Evolutionary conservation across 2,888 invertebrate species (phyloP), one percentile per base, ranked within the genome.

Genomic region (Cabera pusaria): DNA sequence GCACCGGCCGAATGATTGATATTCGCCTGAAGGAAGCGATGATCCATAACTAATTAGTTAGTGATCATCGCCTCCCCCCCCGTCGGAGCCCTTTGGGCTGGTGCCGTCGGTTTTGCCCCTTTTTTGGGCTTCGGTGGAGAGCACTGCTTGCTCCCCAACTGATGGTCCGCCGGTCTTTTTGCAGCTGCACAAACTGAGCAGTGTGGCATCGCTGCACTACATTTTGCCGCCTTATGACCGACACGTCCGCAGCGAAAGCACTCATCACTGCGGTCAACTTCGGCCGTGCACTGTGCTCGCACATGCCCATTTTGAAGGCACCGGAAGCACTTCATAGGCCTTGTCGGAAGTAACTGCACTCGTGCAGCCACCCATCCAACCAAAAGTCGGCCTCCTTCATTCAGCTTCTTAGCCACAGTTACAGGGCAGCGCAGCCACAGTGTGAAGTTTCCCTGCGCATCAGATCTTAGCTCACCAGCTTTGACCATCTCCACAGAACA

Each of bases 1-100:
- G 52, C 48, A 5, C 24, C 20, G 12, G 44, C 41, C 8, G 24
- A 44, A 44, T 52, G 52, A 23, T 53, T 53, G n/a, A 50, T 19
- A 6, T 52, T 52, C 25, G 34, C 37, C 31, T 50, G 50, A 4
- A 36, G 18, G 3, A 36, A 5, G n/a, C 7, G 14, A 14, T 16
- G 26, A 9, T 6, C 17, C 26, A 17, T 26, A 26, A n/a, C 8
- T 25, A 19, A 5, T 9, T 16, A 6, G 12, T 4, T 12, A 1
- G 6, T 4, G 6, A 10, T 22, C 17, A 10, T 17, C 6, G 3
- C 22, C 27, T 9, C 17, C 7, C 23, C 21, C 6, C 20, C 17
- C 1, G 17, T 0, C 6, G 16, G 24, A 3, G 10, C 17, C 1
- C 2, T 6, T 2, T 1, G 4, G 5, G 8, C 7, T 3, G 17